These are phyloP conservation scores for Amiota mariae DNA, from an alignment of 2,888 invertebrate species.

Conservation along the genomic window DNA sequence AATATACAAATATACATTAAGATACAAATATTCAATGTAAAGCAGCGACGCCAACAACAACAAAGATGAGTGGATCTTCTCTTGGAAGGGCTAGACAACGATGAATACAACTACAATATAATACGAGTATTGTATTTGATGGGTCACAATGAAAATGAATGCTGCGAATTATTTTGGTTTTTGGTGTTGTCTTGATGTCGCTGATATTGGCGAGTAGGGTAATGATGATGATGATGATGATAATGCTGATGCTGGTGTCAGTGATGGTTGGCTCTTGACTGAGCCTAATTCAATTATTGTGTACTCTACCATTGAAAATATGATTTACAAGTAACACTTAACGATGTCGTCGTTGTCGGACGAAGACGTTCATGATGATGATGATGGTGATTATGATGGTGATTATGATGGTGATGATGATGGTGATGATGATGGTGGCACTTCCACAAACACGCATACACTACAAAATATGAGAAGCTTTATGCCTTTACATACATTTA, in stretches of 20 bases:
- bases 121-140: no score
- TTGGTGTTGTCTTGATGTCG: no score
- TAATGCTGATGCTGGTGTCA: constrained; percentile 10
- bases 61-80: no score
- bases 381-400: no score
- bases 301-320: constrained; percentile 60
- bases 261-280: constrained; percentile 22
- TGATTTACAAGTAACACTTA: constrained; percentile 57
- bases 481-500: neutral
- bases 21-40: neutral
- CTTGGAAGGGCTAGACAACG: no score
- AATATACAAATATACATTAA: neutral
- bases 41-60: neutral
- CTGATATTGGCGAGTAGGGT: no score
- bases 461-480: neutral
- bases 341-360: neutral
- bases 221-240: constrained; percentile 16
- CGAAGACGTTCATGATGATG: no score
- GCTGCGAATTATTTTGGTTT: no score
- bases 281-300: constrained; percentile 63
- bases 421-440: neutral
- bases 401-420: no score
- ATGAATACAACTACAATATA: no score
- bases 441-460: neutral
- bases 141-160: no score